A percentile compares a stretch with the other conserved stretches of the same genome.
Conservation (phyloP, 2,797 vertebrate genomes). For the Manis pentadactyla region DNA sequence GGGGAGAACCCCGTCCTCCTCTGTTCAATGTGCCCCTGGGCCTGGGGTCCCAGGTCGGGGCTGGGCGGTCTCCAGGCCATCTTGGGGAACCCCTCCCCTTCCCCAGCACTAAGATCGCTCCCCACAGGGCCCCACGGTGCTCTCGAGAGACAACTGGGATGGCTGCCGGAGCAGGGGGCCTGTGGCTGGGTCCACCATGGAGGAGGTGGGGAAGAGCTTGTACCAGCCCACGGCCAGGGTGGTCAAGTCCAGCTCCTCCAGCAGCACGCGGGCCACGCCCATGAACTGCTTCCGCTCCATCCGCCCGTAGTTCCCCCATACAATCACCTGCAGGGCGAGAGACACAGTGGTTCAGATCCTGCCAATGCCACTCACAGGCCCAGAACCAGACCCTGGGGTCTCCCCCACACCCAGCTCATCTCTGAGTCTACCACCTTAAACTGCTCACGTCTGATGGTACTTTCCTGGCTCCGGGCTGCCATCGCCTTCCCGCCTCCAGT, state of each 20-base stretch:
- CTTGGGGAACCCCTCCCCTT: slow-evolving; percentile 75
- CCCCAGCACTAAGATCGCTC: slow-evolving; percentile 93
- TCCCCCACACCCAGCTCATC: neutral
- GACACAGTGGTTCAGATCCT: neutral
- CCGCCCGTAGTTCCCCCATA: slow-evolving; percentile 99
- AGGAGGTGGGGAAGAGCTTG: slow-evolving; percentile 99
- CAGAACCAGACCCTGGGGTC: neutral
- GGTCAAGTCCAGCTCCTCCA: slow-evolving; percentile 99
- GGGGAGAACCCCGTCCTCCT: slow-evolving; percentile 74
- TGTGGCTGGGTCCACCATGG: slow-evolving; percentile 97
- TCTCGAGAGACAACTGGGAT: slow-evolving; percentile 99
- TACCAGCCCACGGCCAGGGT: slow-evolving; percentile 98
- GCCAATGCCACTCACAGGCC: neutral
- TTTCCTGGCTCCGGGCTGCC: neutral
- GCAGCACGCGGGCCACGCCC: slow-evolving; percentile 97
- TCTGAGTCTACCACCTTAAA: neutral
- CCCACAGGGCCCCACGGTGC: slow-evolving; percentile 97
- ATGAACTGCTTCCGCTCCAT: slow-evolving; percentile 99
- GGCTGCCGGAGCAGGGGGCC: slow-evolving; percentile 97
- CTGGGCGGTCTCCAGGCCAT: slow-evolving; percentile 76
- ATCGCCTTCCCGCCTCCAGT: neutral
- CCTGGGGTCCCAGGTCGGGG: slow-evolving; percentile 77
- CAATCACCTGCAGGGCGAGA: slow-evolving; percentile 93
- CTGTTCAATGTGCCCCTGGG: slow-evolving; percentile 70
- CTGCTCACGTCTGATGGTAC: neutral